Evolutionary conservation across 2,888 invertebrate genomes (phyloP).

Genomic region (Arenicola marina): DNA sequence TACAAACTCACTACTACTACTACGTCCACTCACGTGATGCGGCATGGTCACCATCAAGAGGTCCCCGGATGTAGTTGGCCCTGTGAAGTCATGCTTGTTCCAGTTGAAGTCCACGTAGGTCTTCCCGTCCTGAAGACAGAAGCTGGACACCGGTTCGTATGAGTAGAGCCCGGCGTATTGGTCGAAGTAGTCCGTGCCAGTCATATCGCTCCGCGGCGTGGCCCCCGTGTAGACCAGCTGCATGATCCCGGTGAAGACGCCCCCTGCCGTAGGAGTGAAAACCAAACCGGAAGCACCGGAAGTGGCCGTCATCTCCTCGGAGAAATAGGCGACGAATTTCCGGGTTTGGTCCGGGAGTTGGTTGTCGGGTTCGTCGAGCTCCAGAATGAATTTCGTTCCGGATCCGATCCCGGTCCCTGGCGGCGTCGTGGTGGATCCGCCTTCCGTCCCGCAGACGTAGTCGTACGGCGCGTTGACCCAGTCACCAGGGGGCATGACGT

Average conservation of each 20-base stretch:
- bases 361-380: slow-evolving; percentile 43
- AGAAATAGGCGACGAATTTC: slow-evolving; percentile 43
- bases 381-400: slow-evolving; percentile 40
- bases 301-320: slow-evolving; percentile 33
- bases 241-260: slow-evolving; percentile 38
- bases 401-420: slow-evolving; percentile 13
- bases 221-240: slow-evolving; percentile 44
- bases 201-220: slow-evolving; percentile 37
- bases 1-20: too few species aligned
- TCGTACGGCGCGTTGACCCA: slow-evolving; percentile 11
- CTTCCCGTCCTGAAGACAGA: slow-evolving; percentile 32
- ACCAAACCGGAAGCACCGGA: slow-evolving; percentile 31
- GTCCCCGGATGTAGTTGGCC: slow-evolving; percentile 23
- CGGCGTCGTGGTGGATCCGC: too few species aligned
- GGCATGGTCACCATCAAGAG: slow-evolving; percentile 44
- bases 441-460: slow-evolving; percentile 14
- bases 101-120: slow-evolving; percentile 41
- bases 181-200: slow-evolving; percentile 30
- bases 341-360: slow-evolving; percentile 33
- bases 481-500: slow-evolving; percentile 10
- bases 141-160: slow-evolving; percentile 38
- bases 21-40: slow-evolving; percentile 40
- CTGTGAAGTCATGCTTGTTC: slow-evolving; percentile 37
- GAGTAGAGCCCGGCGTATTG: slow-evolving; percentile 38
- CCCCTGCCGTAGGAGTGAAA: slow-evolving; percentile 38